Percentiles rank a stretch among this genome's conserved stretches.
phyloP scores from a whole-genome alignment of 2,113 vertebrate species.

The Orthonyx spaldingii region DNA sequence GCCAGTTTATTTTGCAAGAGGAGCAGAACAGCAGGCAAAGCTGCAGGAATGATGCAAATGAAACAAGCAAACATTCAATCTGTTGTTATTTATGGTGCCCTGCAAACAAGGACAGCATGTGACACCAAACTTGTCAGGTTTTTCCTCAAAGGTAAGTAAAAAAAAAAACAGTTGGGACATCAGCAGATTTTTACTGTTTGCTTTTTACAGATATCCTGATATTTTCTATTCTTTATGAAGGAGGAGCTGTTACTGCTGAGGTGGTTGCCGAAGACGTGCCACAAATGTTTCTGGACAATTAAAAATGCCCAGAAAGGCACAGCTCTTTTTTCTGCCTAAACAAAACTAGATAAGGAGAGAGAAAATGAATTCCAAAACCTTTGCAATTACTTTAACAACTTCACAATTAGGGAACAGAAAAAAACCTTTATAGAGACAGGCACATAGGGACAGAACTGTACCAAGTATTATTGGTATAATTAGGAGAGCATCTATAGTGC shows the following conservation, averaged over 20 bases:
- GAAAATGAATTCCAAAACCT: neutral
- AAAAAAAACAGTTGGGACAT: neutral
- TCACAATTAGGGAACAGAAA: neutral
- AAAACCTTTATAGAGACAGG: neutral
- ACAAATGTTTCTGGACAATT: accelerated
- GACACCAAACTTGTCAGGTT: neutral
- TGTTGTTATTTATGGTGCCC: neutral
- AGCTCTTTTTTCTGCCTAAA: neutral
- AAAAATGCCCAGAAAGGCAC: neutral
- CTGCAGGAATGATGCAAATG: neutral
- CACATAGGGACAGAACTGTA: neutral
- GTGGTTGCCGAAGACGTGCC: neutral
- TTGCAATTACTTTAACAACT: neutral
- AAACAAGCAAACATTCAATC: neutral
- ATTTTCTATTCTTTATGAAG: neutral
- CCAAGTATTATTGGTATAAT: neutral
- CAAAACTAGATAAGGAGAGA: neutral
- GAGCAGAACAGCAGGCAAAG: neutral
- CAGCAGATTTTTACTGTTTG: neutral
- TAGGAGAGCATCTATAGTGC: neutral
- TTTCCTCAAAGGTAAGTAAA: neutral
- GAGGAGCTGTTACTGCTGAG: neutral
- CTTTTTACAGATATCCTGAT: neutral
- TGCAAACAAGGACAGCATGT: neutral
- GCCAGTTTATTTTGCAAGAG: neutral